Evolutionary conservation across 2,797 vertebrate genomes (phyloP).

Genomic region (Urophycis tenuis): DNA sequence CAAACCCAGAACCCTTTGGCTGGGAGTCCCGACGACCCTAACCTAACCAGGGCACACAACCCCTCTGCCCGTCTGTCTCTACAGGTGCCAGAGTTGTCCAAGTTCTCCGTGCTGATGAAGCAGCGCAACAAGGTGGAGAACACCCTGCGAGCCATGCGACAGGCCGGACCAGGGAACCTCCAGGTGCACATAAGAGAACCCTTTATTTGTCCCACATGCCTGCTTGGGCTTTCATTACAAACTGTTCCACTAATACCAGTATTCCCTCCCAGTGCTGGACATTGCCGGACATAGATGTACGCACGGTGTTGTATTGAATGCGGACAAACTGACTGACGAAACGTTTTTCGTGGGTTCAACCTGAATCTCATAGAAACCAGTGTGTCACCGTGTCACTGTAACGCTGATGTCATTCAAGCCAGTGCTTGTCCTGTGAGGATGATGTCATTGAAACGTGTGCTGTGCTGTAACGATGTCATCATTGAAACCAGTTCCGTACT

Average conservation of each 20-base stretch:
- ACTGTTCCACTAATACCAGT: neutral
- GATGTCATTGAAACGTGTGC: no score
- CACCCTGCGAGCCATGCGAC: constrained; percentile 65
- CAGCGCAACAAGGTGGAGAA: constrained; percentile 66
- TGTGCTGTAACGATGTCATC: no score
- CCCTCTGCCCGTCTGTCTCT: neutral
- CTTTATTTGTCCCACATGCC: no score
- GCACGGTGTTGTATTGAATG: neutral
- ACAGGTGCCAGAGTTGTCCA: constrained; percentile 75
- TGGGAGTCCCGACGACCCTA: neutral
- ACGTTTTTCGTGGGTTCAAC: neutral
- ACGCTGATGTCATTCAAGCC: neutral
- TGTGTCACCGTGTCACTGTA: neutral
- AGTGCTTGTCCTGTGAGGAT: no score
- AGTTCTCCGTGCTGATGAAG: constrained; percentile 73
- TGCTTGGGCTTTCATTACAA: neutral
- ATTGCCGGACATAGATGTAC: neutral
- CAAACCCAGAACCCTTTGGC: neutral
- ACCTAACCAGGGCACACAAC: neutral
- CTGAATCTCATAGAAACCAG: neutral
- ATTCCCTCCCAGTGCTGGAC: neutral
- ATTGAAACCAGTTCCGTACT: no score
- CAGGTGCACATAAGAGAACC: no score
- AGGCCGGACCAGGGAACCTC: constrained; percentile 65
- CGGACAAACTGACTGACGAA: no score